Percentiles rank a stretch among this genome's conserved stretches.
These are phyloP conservation scores for Biston stratarius DNA, from an alignment of 2,888 invertebrate genomes.

Conservation along the genomic window DNA sequence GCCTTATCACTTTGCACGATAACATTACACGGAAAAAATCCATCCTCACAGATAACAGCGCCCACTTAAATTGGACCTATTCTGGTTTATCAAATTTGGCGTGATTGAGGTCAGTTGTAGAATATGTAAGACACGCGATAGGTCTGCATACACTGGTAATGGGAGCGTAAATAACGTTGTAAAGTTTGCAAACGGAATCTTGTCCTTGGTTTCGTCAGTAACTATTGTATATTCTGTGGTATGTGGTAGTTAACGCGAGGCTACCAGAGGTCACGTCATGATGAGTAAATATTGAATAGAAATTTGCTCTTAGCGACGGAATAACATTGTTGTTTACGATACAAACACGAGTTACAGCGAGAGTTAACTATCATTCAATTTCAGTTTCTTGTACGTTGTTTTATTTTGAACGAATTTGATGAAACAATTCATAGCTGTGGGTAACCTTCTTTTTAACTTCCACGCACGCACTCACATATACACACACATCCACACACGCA, in stretches of 20 bases:
- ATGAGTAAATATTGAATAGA: conserved; percentile 52
- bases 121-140: conserved; percentile 41
- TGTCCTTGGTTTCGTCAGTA: conserved; percentile 54
- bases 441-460: too few species aligned
- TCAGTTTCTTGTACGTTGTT: conserved; percentile 21
- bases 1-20: conserved; percentile 78
- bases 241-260: conserved; percentile 49
- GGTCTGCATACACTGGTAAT: conserved; percentile 55
- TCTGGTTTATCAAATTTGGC: conserved; percentile 41
- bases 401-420: conserved; percentile 1
- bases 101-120: conserved; percentile 42
- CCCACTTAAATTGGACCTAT: conserved; percentile 60
- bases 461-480: too few species aligned
- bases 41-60: conserved; percentile 69
- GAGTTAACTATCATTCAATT: conserved; percentile 32
- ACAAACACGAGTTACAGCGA: conserved; percentile 12
- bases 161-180: conserved; percentile 39
- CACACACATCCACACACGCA: too few species aligned
- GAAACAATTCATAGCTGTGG: not conserved
- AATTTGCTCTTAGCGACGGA: conserved; percentile 33
- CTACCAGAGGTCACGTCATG: conserved; percentile 54
- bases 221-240: conserved; percentile 23
- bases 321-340: conserved; percentile 21
- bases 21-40: conserved; percentile 80
- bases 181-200: conserved; percentile 22